phyloP scores from a whole-genome alignment of 2,797 vertebrate species.

The Pampus argenteus region DNA sequence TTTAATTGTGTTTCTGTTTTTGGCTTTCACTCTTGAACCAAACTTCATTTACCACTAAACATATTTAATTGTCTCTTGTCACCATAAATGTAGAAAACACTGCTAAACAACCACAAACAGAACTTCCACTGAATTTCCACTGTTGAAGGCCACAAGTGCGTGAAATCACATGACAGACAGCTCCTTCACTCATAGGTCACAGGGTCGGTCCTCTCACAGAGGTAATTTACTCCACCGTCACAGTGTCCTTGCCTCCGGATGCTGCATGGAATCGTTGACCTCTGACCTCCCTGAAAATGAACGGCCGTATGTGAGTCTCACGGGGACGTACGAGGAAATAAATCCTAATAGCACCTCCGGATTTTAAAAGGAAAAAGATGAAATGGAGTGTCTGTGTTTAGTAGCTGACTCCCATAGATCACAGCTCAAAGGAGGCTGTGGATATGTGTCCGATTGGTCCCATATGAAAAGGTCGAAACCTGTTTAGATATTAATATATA shows the following conservation, averaged over 20 bases:
- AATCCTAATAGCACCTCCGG: background rate
- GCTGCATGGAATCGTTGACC: conserved; percentile 27
- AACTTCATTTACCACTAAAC: background rate
- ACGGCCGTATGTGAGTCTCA: conserved; percentile 10
- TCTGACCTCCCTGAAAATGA: conserved; percentile 43
- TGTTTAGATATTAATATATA: too few relatives aligned
- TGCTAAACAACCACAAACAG: background rate
- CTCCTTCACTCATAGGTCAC: conserved; percentile 28
- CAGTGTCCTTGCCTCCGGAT: conserved; percentile 18
- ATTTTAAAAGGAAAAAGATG: background rate
- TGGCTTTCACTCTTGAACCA: conserved; percentile 11
- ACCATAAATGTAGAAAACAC: too few relatives aligned
- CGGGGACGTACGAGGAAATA: background rate
- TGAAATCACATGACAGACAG: conserved; percentile 18
- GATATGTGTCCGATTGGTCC: background rate
- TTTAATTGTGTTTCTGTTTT: too few relatives aligned
- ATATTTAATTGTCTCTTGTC: background rate
- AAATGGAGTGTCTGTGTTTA: background rate
- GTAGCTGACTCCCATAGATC: background rate
- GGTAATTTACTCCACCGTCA: background rate
- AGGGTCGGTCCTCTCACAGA: conserved; percentile 14
- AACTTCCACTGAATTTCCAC: background rate
- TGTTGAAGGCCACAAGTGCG: background rate
- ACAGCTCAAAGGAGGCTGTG: background rate
- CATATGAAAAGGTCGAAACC: too few relatives aligned